Evolutionary conservation across 1,140 invertebrate species (phyloP).

Genomic region (Magallana angulata): DNA sequence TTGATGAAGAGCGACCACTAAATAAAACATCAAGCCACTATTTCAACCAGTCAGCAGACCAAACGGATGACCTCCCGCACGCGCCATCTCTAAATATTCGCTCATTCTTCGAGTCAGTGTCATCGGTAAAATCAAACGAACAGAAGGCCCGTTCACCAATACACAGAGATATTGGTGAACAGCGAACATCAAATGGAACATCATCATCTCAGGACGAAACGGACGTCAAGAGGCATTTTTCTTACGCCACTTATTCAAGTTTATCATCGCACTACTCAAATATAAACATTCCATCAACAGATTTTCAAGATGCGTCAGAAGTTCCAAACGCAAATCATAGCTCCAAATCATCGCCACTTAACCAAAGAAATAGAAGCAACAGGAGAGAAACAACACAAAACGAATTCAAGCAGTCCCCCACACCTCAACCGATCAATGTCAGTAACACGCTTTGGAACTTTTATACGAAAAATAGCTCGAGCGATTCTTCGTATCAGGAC

Average conservation of each 20-base stretch:
- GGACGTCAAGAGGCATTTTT: background rate
- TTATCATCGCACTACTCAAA: background rate
- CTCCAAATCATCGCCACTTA: background rate
- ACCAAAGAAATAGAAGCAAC: background rate
- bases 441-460: background rate
- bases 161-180: no score
- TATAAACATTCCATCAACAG: background rate
- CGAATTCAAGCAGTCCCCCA: background rate
- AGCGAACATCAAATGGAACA: background rate
- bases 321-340: background rate
- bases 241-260: background rate
- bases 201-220: background rate
- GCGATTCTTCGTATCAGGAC: no score
- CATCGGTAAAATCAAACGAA: no score
- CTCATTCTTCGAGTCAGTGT: background rate
- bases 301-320: background rate
- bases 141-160: no score
- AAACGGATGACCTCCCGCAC: background rate
- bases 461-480: background rate
- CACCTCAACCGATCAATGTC: background rate
- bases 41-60: no score
- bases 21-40: no score
- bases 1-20: no score
- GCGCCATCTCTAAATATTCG: background rate
- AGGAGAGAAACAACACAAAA: background rate